Conservation (phyloP, 2,113 vertebrate species). For the Xenus cinereus region DNA sequence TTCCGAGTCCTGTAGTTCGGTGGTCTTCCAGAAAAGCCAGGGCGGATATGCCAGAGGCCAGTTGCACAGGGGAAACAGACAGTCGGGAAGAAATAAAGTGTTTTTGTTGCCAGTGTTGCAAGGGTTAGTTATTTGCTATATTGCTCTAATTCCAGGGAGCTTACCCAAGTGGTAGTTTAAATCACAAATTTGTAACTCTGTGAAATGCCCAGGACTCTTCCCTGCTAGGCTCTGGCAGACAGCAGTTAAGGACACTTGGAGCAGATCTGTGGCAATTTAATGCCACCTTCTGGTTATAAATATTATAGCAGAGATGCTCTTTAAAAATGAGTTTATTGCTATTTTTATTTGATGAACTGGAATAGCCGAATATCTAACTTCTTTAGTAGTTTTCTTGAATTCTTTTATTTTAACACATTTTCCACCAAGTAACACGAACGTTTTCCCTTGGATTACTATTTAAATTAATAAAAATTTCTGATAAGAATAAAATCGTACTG, state of each 20-base stretch:
- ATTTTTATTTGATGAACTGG: neutral
- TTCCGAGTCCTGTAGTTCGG: neutral
- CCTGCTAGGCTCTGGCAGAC: neutral
- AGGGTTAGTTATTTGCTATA: neutral
- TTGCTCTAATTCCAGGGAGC: neutral
- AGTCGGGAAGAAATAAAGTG: neutral
- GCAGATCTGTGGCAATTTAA: neutral
- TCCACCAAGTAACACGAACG: rapidly evolving
- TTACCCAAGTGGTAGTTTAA: neutral
- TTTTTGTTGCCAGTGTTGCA: neutral
- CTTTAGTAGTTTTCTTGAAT: neutral
- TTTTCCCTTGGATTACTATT: neutral
- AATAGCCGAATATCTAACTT: neutral
- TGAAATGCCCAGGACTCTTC: neutral
- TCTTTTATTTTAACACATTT: neutral
- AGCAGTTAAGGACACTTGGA: neutral
- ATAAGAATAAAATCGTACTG: neutral
- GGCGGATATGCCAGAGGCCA: neutral
- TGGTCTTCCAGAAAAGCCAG: neutral
- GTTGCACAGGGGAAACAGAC: neutral
- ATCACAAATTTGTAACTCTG: rapidly evolving
- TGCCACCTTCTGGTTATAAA: conserved; percentile 50
- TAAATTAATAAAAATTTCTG: neutral
- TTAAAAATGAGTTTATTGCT: neutral
- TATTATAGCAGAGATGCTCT: neutral